Conservation (phyloP, 2,888 invertebrate species). For the Camponotus fellah region DNA sequence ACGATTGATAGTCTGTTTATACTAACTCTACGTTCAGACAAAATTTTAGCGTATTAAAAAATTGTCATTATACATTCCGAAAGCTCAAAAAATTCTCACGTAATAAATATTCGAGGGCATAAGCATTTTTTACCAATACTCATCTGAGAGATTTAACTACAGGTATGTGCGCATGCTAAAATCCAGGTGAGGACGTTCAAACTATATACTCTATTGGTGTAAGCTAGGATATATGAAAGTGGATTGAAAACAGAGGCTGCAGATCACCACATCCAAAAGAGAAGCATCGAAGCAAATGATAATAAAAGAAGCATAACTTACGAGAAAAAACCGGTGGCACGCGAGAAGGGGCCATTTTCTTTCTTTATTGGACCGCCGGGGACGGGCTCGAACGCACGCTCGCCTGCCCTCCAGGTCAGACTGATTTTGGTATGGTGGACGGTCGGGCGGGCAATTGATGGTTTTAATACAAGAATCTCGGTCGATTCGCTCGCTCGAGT, state of each 20-base stretch:
- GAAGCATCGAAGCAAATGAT: constrained; percentile 86
- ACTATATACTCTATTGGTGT: constrained; percentile 56
- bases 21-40: constrained; percentile 14
- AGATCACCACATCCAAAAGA: constrained; percentile 83
- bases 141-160: constrained; percentile 65
- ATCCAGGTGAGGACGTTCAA: constrained; percentile 59
- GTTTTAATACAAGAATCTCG: constrained; percentile 65
- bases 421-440: constrained; percentile 79
- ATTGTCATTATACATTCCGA: constrained; percentile 16
- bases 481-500: constrained; percentile 63
- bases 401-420: constrained; percentile 84
- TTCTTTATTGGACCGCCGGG: constrained; percentile 80
- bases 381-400: constrained; percentile 82
- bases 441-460: constrained; percentile 72
- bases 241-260: constrained; percentile 66
- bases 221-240: constrained; percentile 16
- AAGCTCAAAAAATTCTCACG: constrained; percentile 7
- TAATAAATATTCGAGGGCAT: background rate
- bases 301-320: constrained; percentile 86
- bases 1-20: constrained; percentile 13
- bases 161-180: constrained; percentile 78
- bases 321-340: constrained; percentile 85
- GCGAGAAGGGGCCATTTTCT: constrained; percentile 80
- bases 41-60: constrained; percentile 31
- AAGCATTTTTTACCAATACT: constrained; percentile 32